A percentile compares a stretch with the other conserved stretches of the same genome.
phyloP scores from a whole-genome alignment of 2,797 vertebrate genomes.

The Danio choprae region DNA sequence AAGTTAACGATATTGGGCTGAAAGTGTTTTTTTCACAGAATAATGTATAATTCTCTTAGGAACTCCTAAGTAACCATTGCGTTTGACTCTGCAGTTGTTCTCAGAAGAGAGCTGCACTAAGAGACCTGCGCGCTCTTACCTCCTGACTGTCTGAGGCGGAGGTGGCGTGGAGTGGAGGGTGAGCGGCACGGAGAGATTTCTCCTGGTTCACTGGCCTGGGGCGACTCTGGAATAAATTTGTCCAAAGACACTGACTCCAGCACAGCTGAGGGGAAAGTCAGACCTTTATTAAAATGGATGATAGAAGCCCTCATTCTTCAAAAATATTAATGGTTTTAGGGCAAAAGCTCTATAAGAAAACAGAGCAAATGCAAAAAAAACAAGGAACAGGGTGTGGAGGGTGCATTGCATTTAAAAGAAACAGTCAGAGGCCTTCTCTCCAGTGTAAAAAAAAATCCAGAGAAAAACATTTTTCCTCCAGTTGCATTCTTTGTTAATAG shows the following conservation, averaged over 20 bases:
- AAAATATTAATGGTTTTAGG: background rate
- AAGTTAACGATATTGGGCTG: background rate
- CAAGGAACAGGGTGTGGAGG: no score
- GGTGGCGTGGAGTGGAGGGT: constrained; percentile 92
- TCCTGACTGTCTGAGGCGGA: constrained; percentile 91
- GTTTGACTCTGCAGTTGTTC: constrained; percentile 23
- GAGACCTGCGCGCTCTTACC: constrained; percentile 73
- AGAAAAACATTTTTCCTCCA: no score
- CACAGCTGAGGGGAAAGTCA: constrained; percentile 79
- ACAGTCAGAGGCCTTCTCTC: no score
- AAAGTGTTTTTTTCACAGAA: background rate
- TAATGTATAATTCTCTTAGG: background rate
- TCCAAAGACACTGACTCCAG: constrained; percentile 88
- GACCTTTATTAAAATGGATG: constrained; percentile 27
- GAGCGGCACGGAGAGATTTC: constrained; percentile 92
- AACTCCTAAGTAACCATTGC: background rate
- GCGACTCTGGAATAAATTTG: constrained; percentile 85
- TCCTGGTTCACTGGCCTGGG: constrained; percentile 80
- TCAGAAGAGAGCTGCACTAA: background rate
- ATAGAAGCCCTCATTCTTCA: background rate
- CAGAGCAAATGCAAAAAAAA: background rate
- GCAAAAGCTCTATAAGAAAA: constrained; percentile 1
- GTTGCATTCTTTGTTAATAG: no score
- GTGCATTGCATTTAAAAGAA: no score
- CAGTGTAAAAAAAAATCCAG: no score